Base-by-base conservation (phyloP, 1,140 invertebrate genomes). In the Drosophila obscura region DNA sequence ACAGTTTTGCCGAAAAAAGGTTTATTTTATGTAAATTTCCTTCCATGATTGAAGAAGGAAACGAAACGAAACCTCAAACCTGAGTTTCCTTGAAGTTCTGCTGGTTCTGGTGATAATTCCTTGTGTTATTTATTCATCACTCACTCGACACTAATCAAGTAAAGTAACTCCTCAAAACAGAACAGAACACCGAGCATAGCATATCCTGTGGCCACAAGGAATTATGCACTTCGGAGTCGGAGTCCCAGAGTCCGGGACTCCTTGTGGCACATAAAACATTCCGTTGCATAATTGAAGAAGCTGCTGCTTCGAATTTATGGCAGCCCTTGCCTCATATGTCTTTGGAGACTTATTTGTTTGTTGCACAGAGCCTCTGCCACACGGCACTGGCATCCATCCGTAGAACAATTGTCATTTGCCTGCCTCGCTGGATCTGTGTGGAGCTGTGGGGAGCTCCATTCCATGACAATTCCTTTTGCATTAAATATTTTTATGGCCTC, bases 401-500 rank as follows among this genome's bases (percentile, higher is more conserved):
- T 39, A 39, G 35, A 57, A 53, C 80, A 83, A 83, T 82, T 83
- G 80, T 83, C 80, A 82, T 82, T 69, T 67, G 65, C 26, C 28
- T 62, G 19, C 19, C 35, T 39, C 35, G 24, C 41, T 1, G n/a
- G 26, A 13, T 13, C 11, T 39, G 35, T 39, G 35, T 39, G 11
- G 35, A 39, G 13, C 24, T 6, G 9, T 35, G 51, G 16, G 24
- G n/a, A n/a, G 11, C 35, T 39, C 35, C 35, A 39, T 55, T 59
- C 56, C 79, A 82, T 63, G 73, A 80, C 81, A 85, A 84, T 63
- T 77, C 77, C 66, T 81, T 87, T 68, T 85, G 82, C 82, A 85
- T 85, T 85, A 85, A 82, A 85, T 82, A 85, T 85, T 87, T 85
- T 85, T 85, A 85, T 87, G 78, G 78, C 66, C 66, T 53, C 59